Conservation (phyloP, 2,797 vertebrate genomes). For the Liasis olivaceus region DNA sequence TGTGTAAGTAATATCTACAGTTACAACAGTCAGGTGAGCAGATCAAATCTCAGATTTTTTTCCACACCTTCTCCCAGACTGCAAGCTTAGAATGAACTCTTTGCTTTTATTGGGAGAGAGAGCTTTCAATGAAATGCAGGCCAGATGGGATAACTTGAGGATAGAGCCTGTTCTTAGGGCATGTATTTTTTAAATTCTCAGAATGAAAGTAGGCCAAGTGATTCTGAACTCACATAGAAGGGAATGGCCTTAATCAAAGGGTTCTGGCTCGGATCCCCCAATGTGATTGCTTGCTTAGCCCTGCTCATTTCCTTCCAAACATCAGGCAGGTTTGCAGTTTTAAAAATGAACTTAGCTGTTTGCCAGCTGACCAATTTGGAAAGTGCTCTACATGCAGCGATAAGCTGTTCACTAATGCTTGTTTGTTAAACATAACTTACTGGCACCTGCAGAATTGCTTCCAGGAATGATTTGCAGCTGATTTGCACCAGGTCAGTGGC, state of each 20-base stretch:
- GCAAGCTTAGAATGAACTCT: not conserved
- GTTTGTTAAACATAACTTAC: fast-evolving
- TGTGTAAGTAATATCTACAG: not conserved
- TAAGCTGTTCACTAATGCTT: not conserved
- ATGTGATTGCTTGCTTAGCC: not conserved
- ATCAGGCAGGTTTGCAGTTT: not conserved
- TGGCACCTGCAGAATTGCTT: slow-evolving; percentile 17
- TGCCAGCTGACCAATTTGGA: not conserved
- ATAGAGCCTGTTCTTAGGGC: not conserved
- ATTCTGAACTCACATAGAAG: not conserved
- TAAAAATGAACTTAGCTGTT: not conserved
- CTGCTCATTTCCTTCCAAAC: not conserved
- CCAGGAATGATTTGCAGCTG: slow-evolving; percentile 30
- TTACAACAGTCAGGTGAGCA: not conserved
- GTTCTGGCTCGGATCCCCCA: not conserved
- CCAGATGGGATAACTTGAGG: not conserved
- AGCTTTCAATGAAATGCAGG: not conserved
- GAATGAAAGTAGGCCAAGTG: not conserved
- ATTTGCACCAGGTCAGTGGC: slow-evolving; percentile 21
- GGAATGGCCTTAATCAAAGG: not conserved
- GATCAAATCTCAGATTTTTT: not conserved
- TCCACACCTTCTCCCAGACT: not conserved
- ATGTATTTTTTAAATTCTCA: not conserved
- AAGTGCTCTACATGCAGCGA: not conserved
- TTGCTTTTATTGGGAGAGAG: not conserved